phyloP scores from a whole-genome alignment of 2,113 vertebrate species.

The Brachyistius frenatus region DNA sequence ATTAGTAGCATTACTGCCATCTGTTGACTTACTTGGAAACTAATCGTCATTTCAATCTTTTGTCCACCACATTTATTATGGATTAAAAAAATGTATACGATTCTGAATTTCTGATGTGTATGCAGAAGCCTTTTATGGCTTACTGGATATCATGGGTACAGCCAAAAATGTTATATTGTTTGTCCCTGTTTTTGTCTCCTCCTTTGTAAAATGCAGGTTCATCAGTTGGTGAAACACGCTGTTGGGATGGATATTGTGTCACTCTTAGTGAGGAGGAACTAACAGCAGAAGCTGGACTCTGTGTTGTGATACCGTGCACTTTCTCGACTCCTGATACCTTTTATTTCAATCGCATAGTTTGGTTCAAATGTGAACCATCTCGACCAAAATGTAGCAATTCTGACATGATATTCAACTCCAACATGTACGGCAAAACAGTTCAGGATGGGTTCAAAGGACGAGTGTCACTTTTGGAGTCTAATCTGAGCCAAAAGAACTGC shows the following conservation, averaged over 20 bases:
- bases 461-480: constrained; percentile 53
- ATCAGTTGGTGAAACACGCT: fast-evolving
- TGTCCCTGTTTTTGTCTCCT: background rate
- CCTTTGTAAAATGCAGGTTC: constrained; percentile 5
- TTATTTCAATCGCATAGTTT: background rate
- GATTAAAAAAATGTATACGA: background rate
- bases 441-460: constrained; percentile 9
- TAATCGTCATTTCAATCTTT: background rate
- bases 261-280: constrained; percentile 5
- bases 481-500: constrained; percentile 38
- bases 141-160: too few species aligned
- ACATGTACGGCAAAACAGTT: background rate
- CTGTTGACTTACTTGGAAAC: background rate
- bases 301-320: constrained; percentile 63
- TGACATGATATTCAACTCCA: constrained; percentile 37
- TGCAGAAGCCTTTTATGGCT: background rate
- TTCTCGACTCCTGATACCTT: fast-evolving
- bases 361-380: constrained; percentile 54
- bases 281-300: constrained; percentile 64
- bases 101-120: background rate
- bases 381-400: fast-evolving
- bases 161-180: background rate
- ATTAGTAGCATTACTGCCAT: background rate
- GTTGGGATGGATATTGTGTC: background rate
- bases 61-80: background rate